Base-by-base conservation (phyloP, 1,140 invertebrate species). In the Marisa cornuarietis region DNA sequence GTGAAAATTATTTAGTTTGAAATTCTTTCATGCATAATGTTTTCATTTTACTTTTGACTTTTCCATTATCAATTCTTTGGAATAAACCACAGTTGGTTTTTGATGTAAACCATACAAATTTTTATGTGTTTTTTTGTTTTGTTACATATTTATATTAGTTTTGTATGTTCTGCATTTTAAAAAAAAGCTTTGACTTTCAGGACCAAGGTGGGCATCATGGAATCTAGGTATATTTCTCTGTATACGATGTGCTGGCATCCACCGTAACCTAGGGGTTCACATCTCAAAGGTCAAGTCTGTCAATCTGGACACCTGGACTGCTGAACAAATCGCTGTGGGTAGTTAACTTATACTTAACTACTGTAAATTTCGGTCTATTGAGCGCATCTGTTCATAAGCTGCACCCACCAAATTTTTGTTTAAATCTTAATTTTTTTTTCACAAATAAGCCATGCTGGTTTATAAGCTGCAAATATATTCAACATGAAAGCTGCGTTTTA, bases 171-270 rank as follows among this genome's bases (percentile, higher is more conserved):
- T 5, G 76, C 31, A 2, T 42, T 42, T 42, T 42, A 42, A 6
- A 42, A 42, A n/a, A 42, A 42, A n/a, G 52, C 72, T 82, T 80
- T 78, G 71, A 51, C 68, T 82, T 90, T 31, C 83, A 98, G 97
- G 97, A 91, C 98, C 98, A 81, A 94, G 98, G 92, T 99, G 98
- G 98, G 97, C 98, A 66, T 98, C 97, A 83, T 99, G 98, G 97
- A 99, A 99, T 92, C 91, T 99, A 78, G 98, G 98, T 31, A 96
- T 99, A 87, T 99, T 99, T 90, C 92, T 99, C 13, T 99, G 98
- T 91, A 99, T 99, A 87, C 93, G 98, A 76, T 99, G 98, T 92
- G 98, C 98, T 42, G 98, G 98, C 26, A 99, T 99, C 86, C 98
- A 99, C 91, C 94, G 98, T 83, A 99, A 99, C 92, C 92, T 99